These are phyloP conservation scores for Cepaea nemoralis DNA, from an alignment of 1,140 invertebrate species.

Conservation along the genomic window DNA sequence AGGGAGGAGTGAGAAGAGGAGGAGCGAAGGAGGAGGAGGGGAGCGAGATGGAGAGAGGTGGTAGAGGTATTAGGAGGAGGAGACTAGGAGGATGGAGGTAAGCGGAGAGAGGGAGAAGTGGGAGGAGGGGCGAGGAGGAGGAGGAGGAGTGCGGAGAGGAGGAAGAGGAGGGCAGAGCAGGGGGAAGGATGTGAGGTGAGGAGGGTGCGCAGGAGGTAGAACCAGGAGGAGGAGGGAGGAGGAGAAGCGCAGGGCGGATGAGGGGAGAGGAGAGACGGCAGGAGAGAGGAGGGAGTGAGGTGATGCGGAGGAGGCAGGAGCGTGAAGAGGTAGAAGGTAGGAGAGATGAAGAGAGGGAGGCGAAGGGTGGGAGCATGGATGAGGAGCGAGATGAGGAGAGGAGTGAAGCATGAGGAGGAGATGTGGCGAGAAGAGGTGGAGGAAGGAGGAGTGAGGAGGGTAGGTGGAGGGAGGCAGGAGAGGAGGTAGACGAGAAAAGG, in stretches of 20 bases:
- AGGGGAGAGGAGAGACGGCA: neutral
- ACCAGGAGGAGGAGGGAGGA: neutral
- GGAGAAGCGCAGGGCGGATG: neutral
- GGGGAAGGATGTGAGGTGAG: neutral
- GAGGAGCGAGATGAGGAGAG: neutral
- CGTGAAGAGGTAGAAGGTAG: neutral
- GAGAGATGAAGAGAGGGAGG: constrained; percentile 9
- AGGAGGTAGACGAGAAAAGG: no score
- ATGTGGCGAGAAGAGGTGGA: neutral
- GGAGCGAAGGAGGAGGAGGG: no score
- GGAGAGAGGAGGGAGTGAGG: neutral
- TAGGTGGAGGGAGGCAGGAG: no score
- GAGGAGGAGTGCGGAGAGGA: no score
- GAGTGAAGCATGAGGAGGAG: neutral
- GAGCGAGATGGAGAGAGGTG: no score
- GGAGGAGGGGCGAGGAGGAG: no score
- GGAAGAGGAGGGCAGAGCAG: neutral
- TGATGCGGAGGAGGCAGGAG: neutral
- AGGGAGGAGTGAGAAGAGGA: no score
- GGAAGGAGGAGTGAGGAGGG: no score
- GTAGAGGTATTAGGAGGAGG: neutral
- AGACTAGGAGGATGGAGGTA: neutral
- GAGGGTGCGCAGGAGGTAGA: neutral
- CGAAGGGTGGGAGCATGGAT: neutral
- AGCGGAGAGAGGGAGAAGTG: no score